Conservation (phyloP, 64 coral and sea anemone genomes). For the Acropora tenuis region DNA sequence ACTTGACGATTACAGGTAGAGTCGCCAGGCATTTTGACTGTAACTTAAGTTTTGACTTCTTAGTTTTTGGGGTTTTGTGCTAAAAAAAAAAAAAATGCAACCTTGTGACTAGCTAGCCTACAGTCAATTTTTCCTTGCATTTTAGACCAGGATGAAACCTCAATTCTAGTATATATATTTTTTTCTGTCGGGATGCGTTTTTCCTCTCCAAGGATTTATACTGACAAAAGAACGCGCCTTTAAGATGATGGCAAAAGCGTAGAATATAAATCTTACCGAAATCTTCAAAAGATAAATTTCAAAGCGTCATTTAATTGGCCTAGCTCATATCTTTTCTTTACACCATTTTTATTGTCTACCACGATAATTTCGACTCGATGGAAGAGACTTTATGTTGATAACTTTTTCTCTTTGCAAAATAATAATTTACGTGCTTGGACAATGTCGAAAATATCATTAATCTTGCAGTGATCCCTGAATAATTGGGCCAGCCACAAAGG, state of each 20-base stretch:
- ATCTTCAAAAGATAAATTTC: not conserved
- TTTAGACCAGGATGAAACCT: no score
- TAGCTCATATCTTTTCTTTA: not conserved
- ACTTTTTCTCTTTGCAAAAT: not conserved
- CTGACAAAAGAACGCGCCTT: no score
- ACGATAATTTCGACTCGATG: not conserved
- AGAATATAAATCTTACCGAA: no score
- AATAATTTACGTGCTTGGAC: not conserved
- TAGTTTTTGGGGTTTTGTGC: not conserved
- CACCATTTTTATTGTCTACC: not conserved
- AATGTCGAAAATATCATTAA: not conserved
- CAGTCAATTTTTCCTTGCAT: no score
- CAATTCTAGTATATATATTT: no score
- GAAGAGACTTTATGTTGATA: not conserved
- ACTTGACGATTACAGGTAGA: conserved; percentile 45
- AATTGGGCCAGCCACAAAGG: not conserved
- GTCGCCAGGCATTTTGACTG: not conserved
- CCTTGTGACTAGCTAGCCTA: no score
- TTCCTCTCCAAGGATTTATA: no score
- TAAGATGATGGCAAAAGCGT: no score
- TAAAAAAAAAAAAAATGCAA: no score
- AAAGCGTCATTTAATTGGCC: not conserved
- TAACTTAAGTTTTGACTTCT: not conserved
- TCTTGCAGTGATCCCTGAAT: not conserved
- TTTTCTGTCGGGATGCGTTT: no score